Evolutionary conservation across 2,797 vertebrate species (phyloP).

Genomic region (Okamejei kenojei): DNA sequence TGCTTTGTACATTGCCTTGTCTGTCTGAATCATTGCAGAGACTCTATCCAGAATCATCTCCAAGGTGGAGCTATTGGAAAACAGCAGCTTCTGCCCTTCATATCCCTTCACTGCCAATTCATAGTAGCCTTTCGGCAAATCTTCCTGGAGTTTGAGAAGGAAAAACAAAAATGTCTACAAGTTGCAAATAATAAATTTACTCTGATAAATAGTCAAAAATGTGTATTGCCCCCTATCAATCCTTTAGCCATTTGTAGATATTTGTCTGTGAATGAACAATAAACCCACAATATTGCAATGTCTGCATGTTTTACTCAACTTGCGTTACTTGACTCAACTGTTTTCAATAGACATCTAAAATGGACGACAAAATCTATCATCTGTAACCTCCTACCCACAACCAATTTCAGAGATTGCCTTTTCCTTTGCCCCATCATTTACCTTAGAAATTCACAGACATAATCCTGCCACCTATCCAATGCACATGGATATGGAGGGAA

Average conservation of each 20-base stretch:
- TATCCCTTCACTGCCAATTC: conserved; percentile 53
- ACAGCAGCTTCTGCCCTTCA: conserved; percentile 46
- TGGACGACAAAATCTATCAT: too few relatives aligned
- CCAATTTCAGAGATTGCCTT: too few relatives aligned
- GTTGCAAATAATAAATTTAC: neutral
- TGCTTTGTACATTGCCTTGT: conserved; percentile 49
- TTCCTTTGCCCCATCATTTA: too few relatives aligned
- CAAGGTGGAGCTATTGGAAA: conserved; percentile 49
- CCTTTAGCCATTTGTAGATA: neutral
- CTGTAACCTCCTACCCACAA: too few relatives aligned
- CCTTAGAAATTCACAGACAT: too few relatives aligned
- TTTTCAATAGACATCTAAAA: too few relatives aligned
- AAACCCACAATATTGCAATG: too few relatives aligned
- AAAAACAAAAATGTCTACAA: neutral
- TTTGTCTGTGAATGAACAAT: neutral
- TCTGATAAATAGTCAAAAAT: neutral
- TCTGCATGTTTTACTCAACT: too few relatives aligned
- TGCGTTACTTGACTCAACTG: too few relatives aligned
- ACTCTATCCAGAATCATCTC: conserved; percentile 45
- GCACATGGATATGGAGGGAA: too few relatives aligned
- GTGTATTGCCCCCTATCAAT: neutral
- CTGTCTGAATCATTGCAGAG: conserved; percentile 52
- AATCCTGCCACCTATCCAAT: too few relatives aligned
- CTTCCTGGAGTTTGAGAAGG: neutral
- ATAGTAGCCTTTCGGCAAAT: neutral